Evolutionary conservation across 2,888 invertebrate genomes (phyloP).

Genomic region (Cerastis rubricosa): DNA sequence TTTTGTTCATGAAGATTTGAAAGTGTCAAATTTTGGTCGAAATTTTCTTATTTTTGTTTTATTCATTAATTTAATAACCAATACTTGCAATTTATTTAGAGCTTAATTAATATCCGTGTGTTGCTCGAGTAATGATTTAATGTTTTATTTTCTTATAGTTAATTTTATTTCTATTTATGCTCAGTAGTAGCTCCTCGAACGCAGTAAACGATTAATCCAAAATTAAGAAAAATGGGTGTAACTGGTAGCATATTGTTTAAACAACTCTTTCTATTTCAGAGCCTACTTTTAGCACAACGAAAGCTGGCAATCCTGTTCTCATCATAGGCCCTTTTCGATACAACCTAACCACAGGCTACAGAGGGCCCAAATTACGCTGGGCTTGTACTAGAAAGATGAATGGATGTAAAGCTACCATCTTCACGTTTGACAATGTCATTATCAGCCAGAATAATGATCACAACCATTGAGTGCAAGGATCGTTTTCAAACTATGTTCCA

Average conservation of each 20-base stretch:
- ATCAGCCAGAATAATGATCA: no score
- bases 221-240: neutral
- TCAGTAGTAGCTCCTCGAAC: neutral
- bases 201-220: no score
- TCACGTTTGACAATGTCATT: no score
- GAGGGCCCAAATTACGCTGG: conserved; percentile 48
- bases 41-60: neutral
- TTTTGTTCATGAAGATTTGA: neutral
- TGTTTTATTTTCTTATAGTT: neutral
- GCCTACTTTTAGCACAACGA: conserved; percentile 39
- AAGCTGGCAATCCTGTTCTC: conserved; percentile 58
- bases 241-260: neutral
- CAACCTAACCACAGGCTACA: conserved; percentile 36
- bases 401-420: no score
- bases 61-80: neutral
- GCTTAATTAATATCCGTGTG: neutral
- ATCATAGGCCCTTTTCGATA: conserved; percentile 46
- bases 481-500: no score
- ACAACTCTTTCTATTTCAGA: conserved; percentile 37
- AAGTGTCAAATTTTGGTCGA: neutral
- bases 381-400: conserved; percentile 25
- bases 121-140: neutral
- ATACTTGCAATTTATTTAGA: neutral
- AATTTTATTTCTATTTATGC: neutral
- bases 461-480: no score